These are phyloP conservation scores for Prietella phreatophila DNA, from an alignment of 2,113 vertebrate genomes.

Conservation along the genomic window DNA sequence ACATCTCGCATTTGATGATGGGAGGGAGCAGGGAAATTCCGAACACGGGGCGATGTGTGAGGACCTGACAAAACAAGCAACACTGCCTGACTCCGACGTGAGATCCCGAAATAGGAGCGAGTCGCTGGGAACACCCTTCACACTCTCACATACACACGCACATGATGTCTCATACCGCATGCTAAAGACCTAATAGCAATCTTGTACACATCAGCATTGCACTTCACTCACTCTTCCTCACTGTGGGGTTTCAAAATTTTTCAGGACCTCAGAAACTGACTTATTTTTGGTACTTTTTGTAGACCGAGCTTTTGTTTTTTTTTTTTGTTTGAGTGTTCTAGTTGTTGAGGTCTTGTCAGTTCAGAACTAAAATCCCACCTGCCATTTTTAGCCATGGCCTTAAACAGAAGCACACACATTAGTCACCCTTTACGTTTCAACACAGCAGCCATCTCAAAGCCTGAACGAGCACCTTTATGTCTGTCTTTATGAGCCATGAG, in stretches of 20 bases:
- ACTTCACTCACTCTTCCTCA: not conserved
- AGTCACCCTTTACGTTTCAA: not conserved
- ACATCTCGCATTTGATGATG: slow-evolving; percentile 54
- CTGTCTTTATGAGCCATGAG: slow-evolving; percentile 22
- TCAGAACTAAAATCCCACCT: slow-evolving; percentile 1
- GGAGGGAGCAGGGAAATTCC: slow-evolving; percentile 65
- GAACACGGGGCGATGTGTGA: slow-evolving; percentile 41
- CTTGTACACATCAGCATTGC: not conserved
- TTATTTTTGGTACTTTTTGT: not conserved
- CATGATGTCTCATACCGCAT: not conserved
- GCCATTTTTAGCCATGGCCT: not conserved
- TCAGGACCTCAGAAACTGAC: not conserved
- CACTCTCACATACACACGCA: not conserved
- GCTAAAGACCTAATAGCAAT: not conserved
- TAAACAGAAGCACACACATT: not conserved
- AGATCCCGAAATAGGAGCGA: slow-evolving; percentile 32
- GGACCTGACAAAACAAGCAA: slow-evolving; percentile 55
- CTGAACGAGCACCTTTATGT: slow-evolving; percentile 24
- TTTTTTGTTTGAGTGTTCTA: not conserved
- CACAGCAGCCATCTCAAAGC: not conserved
- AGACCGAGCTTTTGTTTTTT: not conserved
- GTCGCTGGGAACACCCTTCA: slow-evolving; percentile 32
- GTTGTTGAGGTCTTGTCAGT: not conserved
- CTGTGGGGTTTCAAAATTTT: not conserved
- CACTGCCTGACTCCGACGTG: slow-evolving; percentile 30